Conservation (phyloP, 2,113 vertebrate genomes). For the Tragelaphus buxtoni region DNA sequence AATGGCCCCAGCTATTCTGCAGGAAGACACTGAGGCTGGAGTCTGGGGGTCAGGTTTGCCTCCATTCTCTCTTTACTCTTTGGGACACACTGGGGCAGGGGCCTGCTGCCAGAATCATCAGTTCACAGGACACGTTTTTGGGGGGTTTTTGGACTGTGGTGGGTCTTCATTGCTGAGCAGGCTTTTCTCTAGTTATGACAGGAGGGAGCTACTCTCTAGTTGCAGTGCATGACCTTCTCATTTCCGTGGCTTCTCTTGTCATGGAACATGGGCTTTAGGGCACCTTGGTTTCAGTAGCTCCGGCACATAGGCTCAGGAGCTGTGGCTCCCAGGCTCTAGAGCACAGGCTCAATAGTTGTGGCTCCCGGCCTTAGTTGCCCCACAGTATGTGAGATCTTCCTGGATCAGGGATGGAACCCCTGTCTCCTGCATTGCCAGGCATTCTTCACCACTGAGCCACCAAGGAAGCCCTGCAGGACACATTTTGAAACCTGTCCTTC, state of each 20-base stretch:
- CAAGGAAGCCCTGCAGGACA: not conserved
- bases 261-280: not conserved
- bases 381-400: not conserved
- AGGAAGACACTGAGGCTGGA: not conserved
- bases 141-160: not conserved
- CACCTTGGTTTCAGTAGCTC: fast-evolving
- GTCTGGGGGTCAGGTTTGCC: not conserved
- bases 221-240: not conserved
- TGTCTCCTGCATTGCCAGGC: not conserved
- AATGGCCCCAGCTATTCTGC: fast-evolving
- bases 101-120: not conserved
- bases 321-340: not conserved
- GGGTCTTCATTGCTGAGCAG: not conserved
- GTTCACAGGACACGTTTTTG: fast-evolving
- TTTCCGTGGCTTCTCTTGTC: not conserved
- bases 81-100: not conserved
- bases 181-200: not conserved
- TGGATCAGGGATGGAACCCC: not conserved
- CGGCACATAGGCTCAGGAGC: not conserved
- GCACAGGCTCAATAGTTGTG: not conserved
- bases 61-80: not conserved
- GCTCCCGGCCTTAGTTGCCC: not conserved
- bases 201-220: not conserved
- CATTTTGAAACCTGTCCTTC: not conserved
- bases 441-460: not conserved